phyloP scores from a whole-genome alignment of 2,888 invertebrate species.

The Tipula confusa region DNA sequence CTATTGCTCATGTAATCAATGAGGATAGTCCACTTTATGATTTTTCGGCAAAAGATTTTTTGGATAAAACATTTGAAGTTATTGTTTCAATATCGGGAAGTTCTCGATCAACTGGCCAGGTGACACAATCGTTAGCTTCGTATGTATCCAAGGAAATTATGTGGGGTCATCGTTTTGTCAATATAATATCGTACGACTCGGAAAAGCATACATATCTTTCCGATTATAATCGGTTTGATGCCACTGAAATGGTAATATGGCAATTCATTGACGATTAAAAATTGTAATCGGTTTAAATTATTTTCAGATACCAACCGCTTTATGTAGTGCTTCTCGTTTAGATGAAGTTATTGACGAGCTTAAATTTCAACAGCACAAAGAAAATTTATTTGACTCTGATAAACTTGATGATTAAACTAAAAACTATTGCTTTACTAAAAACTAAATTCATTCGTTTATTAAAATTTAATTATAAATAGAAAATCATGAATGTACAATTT shows the following conservation, averaged over 20 bases:
- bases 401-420: neutral
- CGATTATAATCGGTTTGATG: slow-evolving; percentile 47
- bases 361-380: neutral
- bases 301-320: neutral
- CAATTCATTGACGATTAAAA: neutral
- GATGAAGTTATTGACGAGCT: neutral
- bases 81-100: slow-evolving; percentile 79
- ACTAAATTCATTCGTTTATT: neutral
- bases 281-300: too few species aligned
- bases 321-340: neutral
- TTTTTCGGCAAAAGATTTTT: slow-evolving; percentile 68
- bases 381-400: neutral
- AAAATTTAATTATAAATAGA: neutral
- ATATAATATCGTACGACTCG: slow-evolving; percentile 57
- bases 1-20: slow-evolving; percentile 72
- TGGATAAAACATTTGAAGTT: slow-evolving; percentile 69
- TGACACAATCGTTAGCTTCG: slow-evolving; percentile 69
- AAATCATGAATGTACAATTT: neutral
- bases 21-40: slow-evolving; percentile 69
- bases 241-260: slow-evolving; percentile 43
- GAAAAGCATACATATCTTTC: slow-evolving; percentile 57
- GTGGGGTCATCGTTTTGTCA: slow-evolving; percentile 78
- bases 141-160: slow-evolving; percentile 75
- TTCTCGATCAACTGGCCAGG: slow-evolving; percentile 69
- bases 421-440: neutral